A percentile compares a stretch with the other conserved stretches of the same genome.
phyloP scores from a whole-genome alignment of 2,888 invertebrate genomes.

The Lasioglossum figueresi region DNA sequence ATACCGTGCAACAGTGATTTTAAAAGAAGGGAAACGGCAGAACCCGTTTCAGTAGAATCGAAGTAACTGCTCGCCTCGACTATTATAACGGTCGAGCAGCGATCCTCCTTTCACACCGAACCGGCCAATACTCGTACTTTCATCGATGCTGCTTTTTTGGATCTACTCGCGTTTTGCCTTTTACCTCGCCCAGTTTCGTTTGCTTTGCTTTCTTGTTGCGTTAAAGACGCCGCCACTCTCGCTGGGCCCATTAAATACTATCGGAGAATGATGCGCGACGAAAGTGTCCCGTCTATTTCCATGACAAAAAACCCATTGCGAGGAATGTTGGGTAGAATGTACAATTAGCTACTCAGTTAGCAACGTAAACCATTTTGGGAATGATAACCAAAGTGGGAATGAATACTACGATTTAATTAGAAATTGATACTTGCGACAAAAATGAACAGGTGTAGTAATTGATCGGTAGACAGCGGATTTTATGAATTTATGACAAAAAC shows the following conservation, averaged over 20 bases:
- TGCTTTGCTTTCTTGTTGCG: conserved; percentile 70
- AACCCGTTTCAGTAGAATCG: conserved; percentile 1
- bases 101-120: conserved; percentile 75
- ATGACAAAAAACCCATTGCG: neutral
- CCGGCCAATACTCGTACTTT: conserved; percentile 72
- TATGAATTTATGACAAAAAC: too few relatives aligned
- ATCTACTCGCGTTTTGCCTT: conserved; percentile 60
- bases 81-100: conserved; percentile 33
- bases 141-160: conserved; percentile 66
- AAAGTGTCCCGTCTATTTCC: neutral
- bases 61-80: neutral
- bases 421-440: too few relatives aligned
- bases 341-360: too few relatives aligned
- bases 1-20: neutral
- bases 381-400: too few relatives aligned
- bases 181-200: conserved; percentile 65
- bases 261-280: neutral
- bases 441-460: too few relatives aligned
- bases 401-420: too few relatives aligned
- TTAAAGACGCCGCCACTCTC: conserved; percentile 47
- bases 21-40: conserved; percentile 4
- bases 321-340: neutral
- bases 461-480: too few relatives aligned
- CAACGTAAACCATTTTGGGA: too few relatives aligned
- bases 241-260: conserved; percentile 13